Conservation (phyloP, 1,140 invertebrate genomes). For the Trichomalopsis sarcophagae region DNA sequence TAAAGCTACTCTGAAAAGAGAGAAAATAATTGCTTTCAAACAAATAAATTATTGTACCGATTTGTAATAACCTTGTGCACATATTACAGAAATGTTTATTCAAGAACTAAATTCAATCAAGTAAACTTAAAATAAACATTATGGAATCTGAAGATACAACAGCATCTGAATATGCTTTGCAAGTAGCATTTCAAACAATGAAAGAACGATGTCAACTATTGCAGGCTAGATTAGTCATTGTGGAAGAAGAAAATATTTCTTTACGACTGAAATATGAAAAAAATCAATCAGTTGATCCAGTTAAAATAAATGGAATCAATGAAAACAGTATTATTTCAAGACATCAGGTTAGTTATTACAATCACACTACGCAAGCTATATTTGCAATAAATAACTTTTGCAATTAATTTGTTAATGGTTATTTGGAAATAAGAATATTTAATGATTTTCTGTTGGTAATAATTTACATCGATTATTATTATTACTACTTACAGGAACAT, state of each 20-base stretch:
- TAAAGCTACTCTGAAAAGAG: too few species aligned
- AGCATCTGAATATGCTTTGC: conserved; percentile 78
- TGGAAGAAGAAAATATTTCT: conserved; percentile 85
- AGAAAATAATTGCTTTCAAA: neutral
- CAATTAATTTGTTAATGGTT: neutral
- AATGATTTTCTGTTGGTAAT: neutral
- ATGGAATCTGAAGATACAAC: conserved; percentile 55
- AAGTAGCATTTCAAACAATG: conserved; percentile 86
- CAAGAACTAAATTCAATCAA: neutral
- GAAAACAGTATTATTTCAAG: conserved; percentile 46
- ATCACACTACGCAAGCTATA: neutral
- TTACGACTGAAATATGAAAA: conserved; percentile 77
- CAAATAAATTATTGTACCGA: neutral
- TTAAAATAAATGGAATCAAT: conserved; percentile 53
- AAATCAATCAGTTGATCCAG: conserved; percentile 38
- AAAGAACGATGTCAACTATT: conserved; percentile 85
- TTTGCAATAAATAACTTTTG: neutral
- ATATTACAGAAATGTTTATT: neutral
- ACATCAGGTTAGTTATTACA: conserved; percentile 57
- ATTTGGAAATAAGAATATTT: neutral
- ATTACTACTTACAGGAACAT: conserved; percentile 73
- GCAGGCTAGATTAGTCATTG: conserved; percentile 79
- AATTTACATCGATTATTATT: conserved; percentile 14
- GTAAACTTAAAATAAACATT: neutral
- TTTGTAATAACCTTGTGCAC: neutral